Evolutionary conservation across 1,140 invertebrate species (phyloP).

Genomic region (Mactra quadrangularis): DNA sequence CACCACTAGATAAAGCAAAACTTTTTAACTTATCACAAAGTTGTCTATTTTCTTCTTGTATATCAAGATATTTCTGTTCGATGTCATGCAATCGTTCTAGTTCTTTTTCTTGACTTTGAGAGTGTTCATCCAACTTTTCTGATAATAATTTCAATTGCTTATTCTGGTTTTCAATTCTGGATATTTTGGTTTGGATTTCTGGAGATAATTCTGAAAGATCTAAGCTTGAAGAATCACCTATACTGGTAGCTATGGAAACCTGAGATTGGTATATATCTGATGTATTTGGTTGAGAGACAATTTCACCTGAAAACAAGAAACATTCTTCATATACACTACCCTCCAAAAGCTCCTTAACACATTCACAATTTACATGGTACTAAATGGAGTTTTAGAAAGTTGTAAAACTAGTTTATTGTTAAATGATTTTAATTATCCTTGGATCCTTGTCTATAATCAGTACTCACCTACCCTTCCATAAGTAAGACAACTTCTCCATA

Average conservation of each 20-base stretch:
- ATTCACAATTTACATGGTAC: too few relatives aligned
- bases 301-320: too few relatives aligned
- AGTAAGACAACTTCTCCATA: too few relatives aligned
- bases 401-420: too few relatives aligned
- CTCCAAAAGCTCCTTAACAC: too few relatives aligned
- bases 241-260: conserved; percentile 82
- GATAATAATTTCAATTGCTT: conserved; percentile 40
- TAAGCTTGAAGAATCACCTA: neutral
- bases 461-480: too few relatives aligned
- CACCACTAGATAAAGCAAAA: conserved; percentile 20
- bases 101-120: conserved; percentile 48
- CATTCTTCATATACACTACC: too few relatives aligned
- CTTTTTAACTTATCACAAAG: conserved; percentile 37
- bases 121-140: conserved; percentile 39
- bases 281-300: too few relatives aligned
- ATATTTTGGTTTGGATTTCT: conserved; percentile 10
- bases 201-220: conserved; percentile 10
- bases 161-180: conserved; percentile 24
- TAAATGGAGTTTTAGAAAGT: too few relatives aligned
- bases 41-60: conserved; percentile 25
- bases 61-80: conserved; percentile 15
- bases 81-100: neutral
- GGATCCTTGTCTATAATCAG: too few relatives aligned
- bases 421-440: too few relatives aligned
- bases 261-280: too few relatives aligned